Evolutionary conservation across 2,888 invertebrate genomes (phyloP).

Genomic region (Hirudinaria manillensis): DNA sequence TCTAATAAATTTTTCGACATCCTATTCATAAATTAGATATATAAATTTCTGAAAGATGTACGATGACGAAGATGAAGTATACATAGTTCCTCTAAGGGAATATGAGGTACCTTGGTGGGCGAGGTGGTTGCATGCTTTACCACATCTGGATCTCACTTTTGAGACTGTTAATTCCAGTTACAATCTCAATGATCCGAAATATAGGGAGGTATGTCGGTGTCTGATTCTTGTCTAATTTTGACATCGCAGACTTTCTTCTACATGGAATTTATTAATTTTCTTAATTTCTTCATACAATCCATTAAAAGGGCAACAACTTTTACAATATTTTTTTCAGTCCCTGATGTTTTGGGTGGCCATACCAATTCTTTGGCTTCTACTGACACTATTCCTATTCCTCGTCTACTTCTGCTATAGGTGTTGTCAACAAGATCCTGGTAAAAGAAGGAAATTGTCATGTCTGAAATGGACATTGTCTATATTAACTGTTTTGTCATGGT

Average conservation of each 20-base stretch:
- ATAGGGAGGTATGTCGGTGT: conserved; percentile 71
- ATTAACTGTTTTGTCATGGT: conserved; percentile 74
- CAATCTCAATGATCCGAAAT: conserved; percentile 78
- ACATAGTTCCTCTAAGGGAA: conserved; percentile 26
- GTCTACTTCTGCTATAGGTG: conserved; percentile 89
- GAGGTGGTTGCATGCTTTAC: conserved; percentile 77
- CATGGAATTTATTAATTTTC: conserved; percentile 62
- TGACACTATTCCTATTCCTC: conserved; percentile 79
- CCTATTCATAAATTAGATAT: too few species aligned
- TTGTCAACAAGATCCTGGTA: conserved; percentile 69
- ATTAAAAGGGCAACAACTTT: not conserved
- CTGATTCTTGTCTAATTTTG: conserved; percentile 61
- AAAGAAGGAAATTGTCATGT: conserved; percentile 80
- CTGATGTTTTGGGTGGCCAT: conserved; percentile 57
- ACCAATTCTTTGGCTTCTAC: conserved; percentile 85
- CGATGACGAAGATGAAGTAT: conserved; percentile 22
- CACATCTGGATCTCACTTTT: conserved; percentile 83
- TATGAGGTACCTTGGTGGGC: conserved; percentile 58
- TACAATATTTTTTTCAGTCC: conserved; percentile 16
- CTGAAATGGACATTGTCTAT: conserved; percentile 60
- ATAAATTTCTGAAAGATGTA: not conserved
- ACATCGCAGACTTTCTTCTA: conserved; percentile 62
- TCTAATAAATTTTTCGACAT: too few species aligned
- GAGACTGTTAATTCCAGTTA: conserved; percentile 84
- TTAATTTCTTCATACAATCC: not conserved